phyloP scores from a whole-genome alignment of 2,797 vertebrate species.

The Pagetopsis macropterus region DNA sequence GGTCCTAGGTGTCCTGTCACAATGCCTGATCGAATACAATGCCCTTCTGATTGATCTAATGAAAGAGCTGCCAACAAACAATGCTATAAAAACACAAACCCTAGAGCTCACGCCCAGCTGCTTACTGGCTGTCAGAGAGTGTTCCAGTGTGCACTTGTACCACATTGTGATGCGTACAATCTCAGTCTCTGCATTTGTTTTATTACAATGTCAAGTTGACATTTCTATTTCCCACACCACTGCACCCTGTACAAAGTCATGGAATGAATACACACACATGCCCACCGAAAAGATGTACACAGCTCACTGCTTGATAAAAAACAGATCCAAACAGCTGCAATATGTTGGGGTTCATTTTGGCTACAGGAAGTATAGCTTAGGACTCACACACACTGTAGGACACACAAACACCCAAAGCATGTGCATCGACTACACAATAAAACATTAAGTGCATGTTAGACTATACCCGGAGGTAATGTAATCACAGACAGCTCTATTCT shows the following conservation, averaged over 20 bases:
- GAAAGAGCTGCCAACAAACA: constrained; percentile 28
- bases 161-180: constrained; percentile 32
- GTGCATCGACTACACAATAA: constrained; percentile 16
- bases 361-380: constrained; percentile 6
- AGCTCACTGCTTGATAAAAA: constrained; percentile 3
- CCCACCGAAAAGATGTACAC: not conserved
- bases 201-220: constrained; percentile 10
- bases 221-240: constrained; percentile 11
- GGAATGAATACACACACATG: not conserved
- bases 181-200: constrained; percentile 16
- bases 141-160: not conserved
- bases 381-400: not conserved
- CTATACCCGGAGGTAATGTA: constrained; percentile 26
- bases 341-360: constrained; percentile 19
- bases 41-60: constrained; percentile 20
- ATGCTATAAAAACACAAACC: constrained; percentile 40
- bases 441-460: constrained; percentile 20
- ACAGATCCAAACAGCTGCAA: constrained; percentile 32
- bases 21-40: constrained; percentile 23
- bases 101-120: constrained; percentile 3
- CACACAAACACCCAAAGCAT: not conserved
- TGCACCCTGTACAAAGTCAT: constrained; percentile 8
- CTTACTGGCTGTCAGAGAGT: constrained; percentile 12
- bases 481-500: constrained; percentile 33
- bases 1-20: constrained; percentile 17